Percentiles rank a stretch among this genome's conserved stretches.
Evolutionary conservation across 2,113 vertebrate species (phyloP).

Genomic region (Mirounga angustirostris): DNA sequence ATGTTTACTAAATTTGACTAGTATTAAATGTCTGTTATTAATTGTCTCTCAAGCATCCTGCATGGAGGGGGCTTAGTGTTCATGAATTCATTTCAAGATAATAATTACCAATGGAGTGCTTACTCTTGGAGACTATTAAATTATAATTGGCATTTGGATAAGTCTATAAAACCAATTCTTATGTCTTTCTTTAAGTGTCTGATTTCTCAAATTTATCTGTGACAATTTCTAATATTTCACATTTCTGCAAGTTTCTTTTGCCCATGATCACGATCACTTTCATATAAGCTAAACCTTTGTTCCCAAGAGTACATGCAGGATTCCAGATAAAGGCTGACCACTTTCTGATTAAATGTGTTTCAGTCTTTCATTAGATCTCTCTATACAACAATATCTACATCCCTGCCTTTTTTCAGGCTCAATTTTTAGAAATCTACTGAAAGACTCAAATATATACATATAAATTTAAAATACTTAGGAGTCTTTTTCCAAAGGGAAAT

Average conservation of each 20-base stretch:
- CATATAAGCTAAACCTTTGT: constrained; percentile 46
- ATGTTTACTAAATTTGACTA: constrained; percentile 71
- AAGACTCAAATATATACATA: background rate
- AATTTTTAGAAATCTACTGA: constrained; percentile 15
- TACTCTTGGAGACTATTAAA: constrained; percentile 59
- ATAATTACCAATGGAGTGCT: constrained; percentile 63
- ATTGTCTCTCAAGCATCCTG: constrained; percentile 70
- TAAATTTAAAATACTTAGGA: background rate
- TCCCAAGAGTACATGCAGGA: constrained; percentile 25
- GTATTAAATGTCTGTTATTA: constrained; percentile 74
- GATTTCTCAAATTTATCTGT: constrained; percentile 48
- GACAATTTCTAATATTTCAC: constrained; percentile 36
- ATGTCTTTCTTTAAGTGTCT: constrained; percentile 46
- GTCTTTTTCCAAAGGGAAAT: constrained; percentile 1
- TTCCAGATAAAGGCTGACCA: constrained; percentile 56
- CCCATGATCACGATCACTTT: constrained; percentile 35
- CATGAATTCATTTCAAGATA: constrained; percentile 66
- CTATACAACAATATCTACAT: background rate
- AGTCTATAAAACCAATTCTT: constrained; percentile 41
- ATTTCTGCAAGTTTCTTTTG: constrained; percentile 55
- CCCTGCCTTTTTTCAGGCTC: background rate
- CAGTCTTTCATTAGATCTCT: constrained; percentile 43
- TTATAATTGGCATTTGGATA: constrained; percentile 61
- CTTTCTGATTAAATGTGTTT: constrained; percentile 35
- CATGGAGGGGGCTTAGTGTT: constrained; percentile 62